Evolutionary conservation across 2,113 vertebrate species (phyloP), one percentile per base, ranked within the genome.

Genomic region (Plestiodon gilberti): DNA sequence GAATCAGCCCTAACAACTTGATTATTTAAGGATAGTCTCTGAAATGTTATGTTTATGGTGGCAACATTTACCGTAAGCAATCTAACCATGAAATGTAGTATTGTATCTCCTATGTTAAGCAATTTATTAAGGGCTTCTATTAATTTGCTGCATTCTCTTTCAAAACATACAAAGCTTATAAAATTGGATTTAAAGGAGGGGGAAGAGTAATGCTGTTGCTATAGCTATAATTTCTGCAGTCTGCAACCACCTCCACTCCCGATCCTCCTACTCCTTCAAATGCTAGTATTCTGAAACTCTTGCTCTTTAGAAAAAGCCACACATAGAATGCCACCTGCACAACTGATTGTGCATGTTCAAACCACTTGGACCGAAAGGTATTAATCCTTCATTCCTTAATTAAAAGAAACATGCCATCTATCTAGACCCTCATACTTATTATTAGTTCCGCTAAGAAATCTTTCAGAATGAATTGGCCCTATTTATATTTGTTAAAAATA

Each of bases 191-290:
- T 59, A 89, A 78, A 94, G 75, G 83, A 75, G 89, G 71, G 86
- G 75, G 17, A n/a, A 82, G 64, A 62, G 33, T 48, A 48, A 48
- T 48, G 43, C 64, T 35, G 43, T 91, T 94, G 89, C 90, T 93
- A 89, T 86, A 95, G 88, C 90, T 94, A 91, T 94, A 90, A 89
- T 90, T 92, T 30, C 71, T 85, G 78, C 91, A 91, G 91, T 92
- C 92, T 95, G 82, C 84, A 93, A 88, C 90, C 89, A 93, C 90
- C 92, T 92, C 86, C 91, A 84, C 59, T 88, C 84, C 78, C 40
- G 83, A 89, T 78, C 91, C 91, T 90, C 92, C 94, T 88, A 48
- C 90, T 93, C 85, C 64, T 93, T 84, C 86, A 87, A 92, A 91
- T 81, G 88, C 84, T 79, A 81, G 86, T 38, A 86, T 83, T 89